Conservation (phyloP, 2,888 invertebrate species). For the Tetanocera ferruginea region DNA sequence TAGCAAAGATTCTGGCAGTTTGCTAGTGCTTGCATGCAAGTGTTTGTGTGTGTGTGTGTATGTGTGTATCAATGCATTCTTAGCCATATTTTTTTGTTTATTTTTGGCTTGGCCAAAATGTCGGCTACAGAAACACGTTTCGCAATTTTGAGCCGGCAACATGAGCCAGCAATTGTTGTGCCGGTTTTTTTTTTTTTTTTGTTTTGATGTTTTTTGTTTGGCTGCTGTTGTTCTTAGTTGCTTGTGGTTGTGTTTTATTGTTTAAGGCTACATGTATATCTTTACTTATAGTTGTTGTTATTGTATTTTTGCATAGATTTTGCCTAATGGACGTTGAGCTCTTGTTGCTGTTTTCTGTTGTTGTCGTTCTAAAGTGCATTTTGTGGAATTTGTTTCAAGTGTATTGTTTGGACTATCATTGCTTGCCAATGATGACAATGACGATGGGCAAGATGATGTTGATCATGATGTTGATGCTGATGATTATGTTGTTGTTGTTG, state of each 20-base stretch:
- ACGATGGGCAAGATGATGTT: no score
- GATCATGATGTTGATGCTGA: no score
- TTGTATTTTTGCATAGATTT: not conserved
- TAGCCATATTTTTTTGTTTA: not conserved
- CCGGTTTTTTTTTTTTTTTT: not conserved
- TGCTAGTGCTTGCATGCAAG: not conserved
- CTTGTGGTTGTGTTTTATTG: no score
- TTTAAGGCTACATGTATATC: no score
- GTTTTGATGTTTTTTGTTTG: not conserved
- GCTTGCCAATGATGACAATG: no score
- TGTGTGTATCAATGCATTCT: not conserved
- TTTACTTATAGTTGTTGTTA: not conserved
- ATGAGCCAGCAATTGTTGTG: conserved; percentile 4
- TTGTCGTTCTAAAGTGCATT: no score
- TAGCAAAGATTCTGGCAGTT: conserved; percentile 2
- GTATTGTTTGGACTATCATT: no score
- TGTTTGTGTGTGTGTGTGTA: not conserved
- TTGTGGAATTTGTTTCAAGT: no score
- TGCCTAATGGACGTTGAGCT: not conserved
- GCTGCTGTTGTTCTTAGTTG: no score
- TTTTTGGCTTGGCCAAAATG: conserved; percentile 4
- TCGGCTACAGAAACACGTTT: not conserved
- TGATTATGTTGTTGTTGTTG: no score
- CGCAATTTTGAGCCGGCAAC: not conserved
- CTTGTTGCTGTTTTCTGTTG: no score